Conservation (phyloP, 1,140 invertebrate genomes). For the Temnothorax curvispinosus region DNA sequence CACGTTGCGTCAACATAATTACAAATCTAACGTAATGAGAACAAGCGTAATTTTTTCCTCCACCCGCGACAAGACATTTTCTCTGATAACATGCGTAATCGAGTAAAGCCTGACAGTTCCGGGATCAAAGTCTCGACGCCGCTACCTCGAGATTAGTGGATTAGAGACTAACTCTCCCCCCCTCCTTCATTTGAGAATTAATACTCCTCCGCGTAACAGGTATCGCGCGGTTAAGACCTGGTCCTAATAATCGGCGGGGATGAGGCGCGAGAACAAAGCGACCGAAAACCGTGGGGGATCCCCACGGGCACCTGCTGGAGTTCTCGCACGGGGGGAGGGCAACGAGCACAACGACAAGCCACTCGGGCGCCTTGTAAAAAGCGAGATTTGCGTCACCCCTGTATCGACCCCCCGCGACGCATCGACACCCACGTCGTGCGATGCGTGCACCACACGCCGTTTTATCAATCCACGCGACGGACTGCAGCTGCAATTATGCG, state of each 20-base stretch:
- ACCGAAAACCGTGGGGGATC: constrained; percentile 38
- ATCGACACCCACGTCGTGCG: constrained; percentile 62
- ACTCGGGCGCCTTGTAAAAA: constrained; percentile 68
- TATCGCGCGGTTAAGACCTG: constrained; percentile 2
- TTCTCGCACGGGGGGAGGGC: constrained; percentile 42
- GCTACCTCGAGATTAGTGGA: not conserved
- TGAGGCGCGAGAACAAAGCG: constrained; percentile 52
- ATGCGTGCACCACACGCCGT: constrained; percentile 34
- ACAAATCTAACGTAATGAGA: not conserved
- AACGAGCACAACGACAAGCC: constrained; percentile 70
- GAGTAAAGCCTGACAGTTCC: not conserved
- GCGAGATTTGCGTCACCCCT: constrained; percentile 64
- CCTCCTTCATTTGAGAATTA: not conserved
- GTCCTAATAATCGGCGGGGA: constrained; percentile 60
- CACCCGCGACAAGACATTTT: not conserved
- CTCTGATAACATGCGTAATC: not conserved
- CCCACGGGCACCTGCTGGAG: constrained; percentile 65
- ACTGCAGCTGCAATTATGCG: constrained; percentile 34
- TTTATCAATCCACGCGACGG: constrained; percentile 51
- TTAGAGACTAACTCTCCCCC: not conserved
- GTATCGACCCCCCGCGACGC: constrained; percentile 64
- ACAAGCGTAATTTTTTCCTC: not conserved
- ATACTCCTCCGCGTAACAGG: constrained; percentile 30
- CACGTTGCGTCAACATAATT: not conserved
- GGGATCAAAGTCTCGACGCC: not conserved